phyloP scores from a whole-genome alignment of 2,113 vertebrate genomes.

The Catharus minimus region DNA sequence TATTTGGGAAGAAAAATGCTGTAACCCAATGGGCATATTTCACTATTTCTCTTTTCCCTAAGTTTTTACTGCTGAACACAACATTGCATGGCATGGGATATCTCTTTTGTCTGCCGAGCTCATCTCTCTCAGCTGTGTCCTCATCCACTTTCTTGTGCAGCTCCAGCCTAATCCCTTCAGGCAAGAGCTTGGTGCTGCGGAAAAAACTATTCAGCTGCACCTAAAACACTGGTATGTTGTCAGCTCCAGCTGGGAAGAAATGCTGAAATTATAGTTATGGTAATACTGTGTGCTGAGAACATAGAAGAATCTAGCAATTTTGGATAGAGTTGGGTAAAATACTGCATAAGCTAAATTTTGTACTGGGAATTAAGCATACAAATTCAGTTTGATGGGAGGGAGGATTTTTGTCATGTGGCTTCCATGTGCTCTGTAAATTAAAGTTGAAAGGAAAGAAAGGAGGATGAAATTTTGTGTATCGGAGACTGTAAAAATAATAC shows the following conservation, averaged over 20 bases:
- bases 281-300: not conserved
- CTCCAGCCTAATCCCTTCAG: not conserved
- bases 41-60: not conserved
- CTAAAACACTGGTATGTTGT: not conserved
- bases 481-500: not conserved
- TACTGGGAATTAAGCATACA: not conserved
- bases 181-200: not conserved
- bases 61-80: not conserved
- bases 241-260: not conserved
- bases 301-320: not conserved
- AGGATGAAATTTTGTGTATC: not conserved
- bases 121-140: not conserved
- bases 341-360: not conserved
- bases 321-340: not conserved
- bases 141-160: not conserved
- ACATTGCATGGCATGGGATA: rapidly evolving
- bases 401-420: not conserved
- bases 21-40: not conserved
- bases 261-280: not conserved
- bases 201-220: not conserved
- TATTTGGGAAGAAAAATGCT: not conserved
- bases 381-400: not conserved
- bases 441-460: not conserved
- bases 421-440: not conserved
- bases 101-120: not conserved